Conservation (phyloP, 2,888 invertebrate genomes). For the Hermaeophaga mercurialis region DNA sequence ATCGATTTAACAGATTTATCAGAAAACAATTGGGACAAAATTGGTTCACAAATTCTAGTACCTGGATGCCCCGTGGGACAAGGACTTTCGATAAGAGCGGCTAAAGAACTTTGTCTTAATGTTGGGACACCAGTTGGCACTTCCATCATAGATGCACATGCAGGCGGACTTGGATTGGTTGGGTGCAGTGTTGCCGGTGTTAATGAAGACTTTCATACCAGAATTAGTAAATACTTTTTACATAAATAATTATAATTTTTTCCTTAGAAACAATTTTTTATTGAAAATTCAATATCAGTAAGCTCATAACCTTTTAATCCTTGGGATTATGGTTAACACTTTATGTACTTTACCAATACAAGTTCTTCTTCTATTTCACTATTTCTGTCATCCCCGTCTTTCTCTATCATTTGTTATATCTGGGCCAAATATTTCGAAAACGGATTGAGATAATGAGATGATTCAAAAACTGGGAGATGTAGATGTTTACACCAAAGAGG, state of each 20-base stretch:
- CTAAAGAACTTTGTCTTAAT: slow-evolving; percentile 70
- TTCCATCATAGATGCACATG: slow-evolving; percentile 95
- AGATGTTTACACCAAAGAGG: no score
- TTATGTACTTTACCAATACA: no score
- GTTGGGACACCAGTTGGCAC: slow-evolving; percentile 81
- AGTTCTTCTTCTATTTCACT: no score
- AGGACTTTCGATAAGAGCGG: slow-evolving; percentile 68
- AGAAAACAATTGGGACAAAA: slow-evolving; percentile 67
- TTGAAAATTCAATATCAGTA: no score
- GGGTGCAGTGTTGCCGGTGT: slow-evolving; percentile 65
- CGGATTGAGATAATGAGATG: no score
- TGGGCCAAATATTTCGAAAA: no score
- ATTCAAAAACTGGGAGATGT: no score
- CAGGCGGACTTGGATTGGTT: slow-evolving; percentile 88
- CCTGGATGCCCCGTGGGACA: slow-evolving; percentile 74
- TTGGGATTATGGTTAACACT: no score
- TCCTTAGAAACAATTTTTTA: not conserved
- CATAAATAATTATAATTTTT: not conserved
- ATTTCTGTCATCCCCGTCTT: no score
- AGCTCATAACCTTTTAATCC: no score
- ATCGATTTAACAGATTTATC: slow-evolving; percentile 79
- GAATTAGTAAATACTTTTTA: slow-evolving; percentile 57
- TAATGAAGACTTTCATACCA: slow-evolving; percentile 56
- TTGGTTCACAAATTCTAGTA: slow-evolving; percentile 69
- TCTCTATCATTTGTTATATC: no score